phyloP scores from a whole-genome alignment of 2,888 invertebrate genomes.

The Labia minor region DNA sequence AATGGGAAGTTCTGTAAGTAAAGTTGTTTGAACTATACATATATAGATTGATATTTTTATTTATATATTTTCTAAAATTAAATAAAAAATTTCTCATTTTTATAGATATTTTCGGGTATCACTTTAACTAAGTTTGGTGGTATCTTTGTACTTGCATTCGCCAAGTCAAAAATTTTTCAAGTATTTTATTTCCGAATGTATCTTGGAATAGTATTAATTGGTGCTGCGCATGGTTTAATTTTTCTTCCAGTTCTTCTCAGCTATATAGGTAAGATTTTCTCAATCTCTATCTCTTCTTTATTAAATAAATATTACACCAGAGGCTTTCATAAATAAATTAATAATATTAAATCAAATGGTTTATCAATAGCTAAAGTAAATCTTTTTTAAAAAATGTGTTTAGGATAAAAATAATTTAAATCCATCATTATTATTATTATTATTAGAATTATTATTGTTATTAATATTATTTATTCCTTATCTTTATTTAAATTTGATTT shows the following conservation, averaged over 20 bases:
- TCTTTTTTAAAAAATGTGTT: no score
- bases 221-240: conserved; percentile 92
- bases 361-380: no score
- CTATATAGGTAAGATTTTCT: conserved; percentile 79
- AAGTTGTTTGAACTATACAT: neutral
- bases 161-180: conserved; percentile 94
- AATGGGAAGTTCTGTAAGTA: conserved; percentile 80
- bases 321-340: no score
- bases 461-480: no score
- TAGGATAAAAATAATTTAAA: no score
- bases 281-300: no score
- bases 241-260: conserved; percentile 95
- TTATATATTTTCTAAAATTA: no score
- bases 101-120: conserved; percentile 81
- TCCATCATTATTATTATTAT: no score
- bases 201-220: conserved; percentile 90
- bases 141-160: conserved; percentile 90
- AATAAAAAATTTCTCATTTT: conserved; percentile 20
- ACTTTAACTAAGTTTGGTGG: conserved; percentile 97
- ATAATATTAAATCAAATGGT: no score
- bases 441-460: no score
- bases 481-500: no score
- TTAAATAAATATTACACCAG: no score
- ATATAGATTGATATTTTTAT: neutral
- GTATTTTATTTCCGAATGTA: conserved; percentile 97